Evolutionary conservation across 2,113 vertebrate genomes (phyloP), one percentile per base, ranked within the genome.

Genomic region (Psittacula cyanocephala): DNA sequence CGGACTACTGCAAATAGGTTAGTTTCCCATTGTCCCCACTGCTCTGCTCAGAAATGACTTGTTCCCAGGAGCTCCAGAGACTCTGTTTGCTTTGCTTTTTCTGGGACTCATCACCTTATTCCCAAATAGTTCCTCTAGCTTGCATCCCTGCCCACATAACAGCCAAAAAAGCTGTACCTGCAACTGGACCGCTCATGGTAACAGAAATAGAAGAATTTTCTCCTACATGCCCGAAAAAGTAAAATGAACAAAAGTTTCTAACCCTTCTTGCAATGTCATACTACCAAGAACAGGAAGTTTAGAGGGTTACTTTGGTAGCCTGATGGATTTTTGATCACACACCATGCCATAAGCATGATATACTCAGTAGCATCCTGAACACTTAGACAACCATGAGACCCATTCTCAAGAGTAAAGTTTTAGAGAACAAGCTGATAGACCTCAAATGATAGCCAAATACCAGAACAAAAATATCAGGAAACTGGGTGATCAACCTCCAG

Each of bases 1-100:
- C 1, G 3, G 39, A 13, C 0, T 0, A 39, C 11, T 62, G 39
- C 29, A 72, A 22, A 39, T 11, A 12, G 8, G 7, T 35, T 47
- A 53, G 12, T 14, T 85, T 60, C 39, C 8, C 13, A 35, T 81
- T 27, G 3, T 41, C 14, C 16, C 23, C 24, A 22, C 3, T 46
- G 46, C 28, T 69, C 29, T 23, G 18, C 17, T 53, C 47, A 74
- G 27, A 74, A 57, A 11, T 19, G 2, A n/a, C 12, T 37, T 39
- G 13, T 27, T 70, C 25, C 33, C 63, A 72, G 60, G 29, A 52
- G 17, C 37, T 57, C 29, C 6, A 4, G 10, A 78, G 17, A n/a
- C 17, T 33, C 23, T 22, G 17, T 25, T 57, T 59, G 33, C 62
- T 79, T 82, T 43, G 7, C 24, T 77, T 43, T 6, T 69, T 3